These are phyloP conservation scores for Lampris incognitus DNA, from an alignment of 2,113 vertebrate species.

Conservation along the genomic window DNA sequence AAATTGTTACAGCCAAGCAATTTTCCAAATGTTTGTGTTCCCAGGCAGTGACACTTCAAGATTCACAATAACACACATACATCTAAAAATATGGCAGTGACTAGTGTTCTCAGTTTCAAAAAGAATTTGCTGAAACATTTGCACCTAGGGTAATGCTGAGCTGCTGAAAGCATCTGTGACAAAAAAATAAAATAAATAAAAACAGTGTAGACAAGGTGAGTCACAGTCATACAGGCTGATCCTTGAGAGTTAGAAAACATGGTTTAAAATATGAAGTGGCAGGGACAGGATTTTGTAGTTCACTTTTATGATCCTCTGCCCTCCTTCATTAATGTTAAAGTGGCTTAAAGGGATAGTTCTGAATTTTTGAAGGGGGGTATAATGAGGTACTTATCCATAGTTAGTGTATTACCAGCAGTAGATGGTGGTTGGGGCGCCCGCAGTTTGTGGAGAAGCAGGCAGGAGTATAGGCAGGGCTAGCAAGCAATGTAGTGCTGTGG, in stretches of 20 bases:
- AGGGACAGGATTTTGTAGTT: background rate
- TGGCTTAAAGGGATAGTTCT: background rate
- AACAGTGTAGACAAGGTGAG: background rate
- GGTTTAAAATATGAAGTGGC: background rate
- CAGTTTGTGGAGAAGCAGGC: too few relatives aligned
- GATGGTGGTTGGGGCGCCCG: too few relatives aligned
- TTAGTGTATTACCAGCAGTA: too few relatives aligned
- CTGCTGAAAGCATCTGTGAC: background rate
- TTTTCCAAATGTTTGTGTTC: constrained; percentile 63
- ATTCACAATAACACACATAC: constrained; percentile 32
- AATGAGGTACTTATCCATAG: too few relatives aligned
- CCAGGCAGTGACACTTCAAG: constrained; percentile 43
- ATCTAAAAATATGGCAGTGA: constrained; percentile 42
- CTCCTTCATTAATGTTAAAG: background rate
- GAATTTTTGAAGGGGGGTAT: too few relatives aligned
- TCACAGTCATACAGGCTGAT: background rate
- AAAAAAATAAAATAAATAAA: background rate
- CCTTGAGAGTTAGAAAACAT: background rate
- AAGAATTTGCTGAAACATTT: constrained; percentile 21
- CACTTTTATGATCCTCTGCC: background rate
- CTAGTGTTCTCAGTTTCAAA: constrained; percentile 35
- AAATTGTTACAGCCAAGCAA: constrained; percentile 63
- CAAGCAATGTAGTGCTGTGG: too few relatives aligned
- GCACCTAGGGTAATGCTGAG: constrained; percentile 4
- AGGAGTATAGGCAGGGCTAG: too few relatives aligned